phyloP scores from a whole-genome alignment of 1,140 invertebrate species.

The Caenorhabditis remanei region DNA sequence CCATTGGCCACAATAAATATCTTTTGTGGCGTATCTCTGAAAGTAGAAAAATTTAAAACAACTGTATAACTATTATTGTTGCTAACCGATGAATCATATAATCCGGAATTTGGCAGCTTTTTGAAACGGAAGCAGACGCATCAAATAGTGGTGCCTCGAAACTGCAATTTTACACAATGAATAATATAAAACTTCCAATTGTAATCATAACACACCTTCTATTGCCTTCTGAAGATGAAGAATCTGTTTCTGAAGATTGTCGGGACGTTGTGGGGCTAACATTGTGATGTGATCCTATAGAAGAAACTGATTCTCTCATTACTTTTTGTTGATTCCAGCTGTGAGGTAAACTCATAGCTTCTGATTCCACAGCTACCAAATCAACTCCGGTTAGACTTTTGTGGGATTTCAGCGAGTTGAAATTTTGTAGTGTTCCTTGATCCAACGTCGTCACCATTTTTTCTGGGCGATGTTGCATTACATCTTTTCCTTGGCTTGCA shows the following conservation, averaged over 20 bases:
- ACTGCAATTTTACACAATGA: background rate
- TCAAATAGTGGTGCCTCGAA: constrained; percentile 23
- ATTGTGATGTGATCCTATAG: background rate
- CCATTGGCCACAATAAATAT: constrained; percentile 32
- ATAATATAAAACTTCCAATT: too few species aligned
- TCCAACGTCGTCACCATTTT: background rate
- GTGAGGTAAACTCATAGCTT: background rate
- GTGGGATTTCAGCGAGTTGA: background rate
- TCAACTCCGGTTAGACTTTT: background rate
- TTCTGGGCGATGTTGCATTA: background rate
- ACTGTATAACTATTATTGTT: background rate
- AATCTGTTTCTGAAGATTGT: constrained; percentile 35
- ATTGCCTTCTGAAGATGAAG: constrained; percentile 22
- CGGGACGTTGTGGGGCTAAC: constrained; percentile 13
- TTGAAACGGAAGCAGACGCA: background rate
- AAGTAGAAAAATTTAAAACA: background rate
- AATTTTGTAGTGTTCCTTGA: background rate
- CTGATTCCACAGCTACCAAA: background rate
- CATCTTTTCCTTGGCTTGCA: background rate
- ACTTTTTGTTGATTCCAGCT: constrained; percentile 34
- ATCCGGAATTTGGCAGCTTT: constrained; percentile 43
- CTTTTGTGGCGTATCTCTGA: constrained; percentile 14
- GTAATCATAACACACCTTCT: background rate
- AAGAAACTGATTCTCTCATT: background rate
- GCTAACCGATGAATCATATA: constrained; percentile 38